Evolutionary conservation across 2,888 invertebrate species (phyloP).

Genomic region (Hypselothyrea guttata): DNA sequence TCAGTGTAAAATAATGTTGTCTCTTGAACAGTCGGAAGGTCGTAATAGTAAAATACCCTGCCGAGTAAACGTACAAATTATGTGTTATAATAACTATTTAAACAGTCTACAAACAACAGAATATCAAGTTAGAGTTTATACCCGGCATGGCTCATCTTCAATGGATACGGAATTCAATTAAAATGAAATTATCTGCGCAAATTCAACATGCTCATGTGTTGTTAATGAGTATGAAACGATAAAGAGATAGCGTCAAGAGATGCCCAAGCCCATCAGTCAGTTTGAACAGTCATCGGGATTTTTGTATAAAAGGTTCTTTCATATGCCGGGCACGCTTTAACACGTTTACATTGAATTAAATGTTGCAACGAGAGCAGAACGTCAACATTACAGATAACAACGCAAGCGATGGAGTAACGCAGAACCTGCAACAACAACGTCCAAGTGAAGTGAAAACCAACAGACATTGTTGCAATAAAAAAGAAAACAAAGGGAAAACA

Average conservation of each 20-base stretch:
- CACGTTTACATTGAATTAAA: conserved; percentile 76
- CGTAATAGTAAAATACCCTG: too few relatives aligned
- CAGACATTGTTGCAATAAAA: conserved; percentile 66
- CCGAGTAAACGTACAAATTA: too few relatives aligned
- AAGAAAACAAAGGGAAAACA: conserved; percentile 21
- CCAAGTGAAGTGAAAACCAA: conserved; percentile 64
- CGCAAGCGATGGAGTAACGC: conserved; percentile 42
- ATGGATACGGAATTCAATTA: conserved; percentile 24
- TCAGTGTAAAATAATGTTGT: not conserved
- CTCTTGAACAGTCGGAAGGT: too few relatives aligned
- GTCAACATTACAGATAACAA: conserved; percentile 49
- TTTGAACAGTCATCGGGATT: conserved; percentile 35
- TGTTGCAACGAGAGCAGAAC: conserved; percentile 48
- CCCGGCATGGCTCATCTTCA: too few relatives aligned
- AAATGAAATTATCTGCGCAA: conserved; percentile 45
- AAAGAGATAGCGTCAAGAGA: conserved; percentile 17
- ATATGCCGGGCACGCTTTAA: conserved; percentile 67
- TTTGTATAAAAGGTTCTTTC: conserved; percentile 53
- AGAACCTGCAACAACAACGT: conserved; percentile 17
- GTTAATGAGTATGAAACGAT: conserved; percentile 28
- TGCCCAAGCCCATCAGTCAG: conserved; percentile 29
- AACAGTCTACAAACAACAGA: too few relatives aligned
- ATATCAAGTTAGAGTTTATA: too few relatives aligned
- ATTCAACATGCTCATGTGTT: conserved; percentile 35
- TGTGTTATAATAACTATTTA: too few relatives aligned